Evolutionary conservation across 2,888 invertebrate genomes (phyloP).

Genomic region (Dendrolimus houi): DNA sequence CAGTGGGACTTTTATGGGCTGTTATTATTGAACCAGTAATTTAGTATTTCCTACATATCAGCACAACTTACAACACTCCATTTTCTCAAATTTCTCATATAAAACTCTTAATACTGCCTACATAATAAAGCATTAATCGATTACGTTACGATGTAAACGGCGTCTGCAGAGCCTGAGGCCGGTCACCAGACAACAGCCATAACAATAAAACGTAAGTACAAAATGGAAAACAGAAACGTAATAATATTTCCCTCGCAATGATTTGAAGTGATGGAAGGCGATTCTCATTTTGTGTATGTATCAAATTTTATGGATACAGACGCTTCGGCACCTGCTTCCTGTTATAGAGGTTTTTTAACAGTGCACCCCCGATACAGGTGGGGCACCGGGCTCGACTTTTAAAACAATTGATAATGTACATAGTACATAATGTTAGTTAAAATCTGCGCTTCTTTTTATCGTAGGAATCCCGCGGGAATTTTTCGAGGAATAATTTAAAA

Average conservation of each 20-base stretch:
- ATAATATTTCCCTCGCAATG: slow-evolving; percentile 38
- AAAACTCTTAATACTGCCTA: not conserved
- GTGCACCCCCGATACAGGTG: not conserved
- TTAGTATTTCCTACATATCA: not conserved
- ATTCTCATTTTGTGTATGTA: slow-evolving; percentile 17
- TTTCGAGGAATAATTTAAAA: no score
- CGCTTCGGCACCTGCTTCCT: not conserved
- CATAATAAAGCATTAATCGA: slow-evolving; percentile 2
- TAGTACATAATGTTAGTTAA: no score
- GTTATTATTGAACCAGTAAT: no score
- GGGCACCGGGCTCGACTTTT: not conserved
- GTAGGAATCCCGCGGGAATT: no score
- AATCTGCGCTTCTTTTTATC: no score
- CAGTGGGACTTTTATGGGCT: no score
- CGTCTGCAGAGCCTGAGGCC: slow-evolving; percentile 24
- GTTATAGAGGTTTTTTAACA: not conserved
- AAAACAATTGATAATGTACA: not conserved
- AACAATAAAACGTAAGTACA: slow-evolving; percentile 33
- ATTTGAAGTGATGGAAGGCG: slow-evolving; percentile 30
- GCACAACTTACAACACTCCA: not conserved
- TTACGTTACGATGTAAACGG: slow-evolving; percentile 23
- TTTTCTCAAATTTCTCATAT: not conserved
- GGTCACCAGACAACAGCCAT: slow-evolving; percentile 25
- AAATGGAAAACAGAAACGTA: slow-evolving; percentile 44
- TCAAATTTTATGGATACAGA: slow-evolving; percentile 15